Base-by-base conservation (phyloP, 2,888 invertebrate genomes). In the Auanema sp. region DNA sequence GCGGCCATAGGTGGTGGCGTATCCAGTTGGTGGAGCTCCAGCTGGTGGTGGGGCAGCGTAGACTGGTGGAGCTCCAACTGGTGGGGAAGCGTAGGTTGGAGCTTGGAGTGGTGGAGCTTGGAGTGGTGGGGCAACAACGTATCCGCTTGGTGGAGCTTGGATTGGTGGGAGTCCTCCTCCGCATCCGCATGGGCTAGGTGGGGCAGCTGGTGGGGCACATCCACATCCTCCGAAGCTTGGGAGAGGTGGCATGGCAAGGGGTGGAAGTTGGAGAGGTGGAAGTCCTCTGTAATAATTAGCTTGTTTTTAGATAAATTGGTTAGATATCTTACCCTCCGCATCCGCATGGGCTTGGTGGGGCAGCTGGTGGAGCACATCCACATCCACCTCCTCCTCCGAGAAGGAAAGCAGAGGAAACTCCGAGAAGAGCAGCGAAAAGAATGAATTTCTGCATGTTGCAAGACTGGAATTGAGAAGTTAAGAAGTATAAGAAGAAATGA, bases 371-470 rank as follows among this genome's bases (percentile, higher is more conserved):
- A 33, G 71, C 69, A 69, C 72, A 69, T 69, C 72, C 72, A 57
- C 72, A 72, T 61, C 72, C 71, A 43, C 64, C 65, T 6, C 61
- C 61, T 52, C 72, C 72, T 60, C 61, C 65, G 60, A 69, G 53
- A 42, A 72, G 66, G 69, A 72, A 69, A 42, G 72, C 69, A n/a
- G 42, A 50, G 52, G 68, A 51, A 58, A 60, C 57, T 47, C 68
- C 64, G 62, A 72, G 51, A 54, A 69, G 55, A 42, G 69, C 57
- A 64, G 67, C 69, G 66, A 65, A 64, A 55, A 72, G 47, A 52
- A 72, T 49, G 64, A 72, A 65, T 65, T 72, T 72, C 62, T 72
- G 72, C 72, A 72, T 72, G 64, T 14, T 50, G 33, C 3, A 33
- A 33, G 16, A 47, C 33, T 33, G 33, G 33, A 33, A 33, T 3